Percentiles rank a stretch among this genome's conserved stretches.
Conservation (phyloP, 2,888 invertebrate genomes). For the Ommatoiulus sabulosus region DNA sequence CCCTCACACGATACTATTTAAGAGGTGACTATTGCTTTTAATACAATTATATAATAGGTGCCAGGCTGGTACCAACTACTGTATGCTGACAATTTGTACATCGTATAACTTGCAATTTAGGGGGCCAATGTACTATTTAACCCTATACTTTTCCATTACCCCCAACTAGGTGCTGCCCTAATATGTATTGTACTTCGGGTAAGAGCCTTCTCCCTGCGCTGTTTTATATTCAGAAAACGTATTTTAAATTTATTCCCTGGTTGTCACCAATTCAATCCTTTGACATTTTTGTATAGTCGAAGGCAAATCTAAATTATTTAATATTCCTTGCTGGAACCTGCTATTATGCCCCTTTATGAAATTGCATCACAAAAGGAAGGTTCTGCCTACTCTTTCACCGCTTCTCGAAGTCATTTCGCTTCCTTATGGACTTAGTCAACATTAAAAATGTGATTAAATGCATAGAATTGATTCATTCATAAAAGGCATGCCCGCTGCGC, state of each 20-base stretch:
- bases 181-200: neutral
- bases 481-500: neutral
- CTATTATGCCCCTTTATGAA: conserved; percentile 4
- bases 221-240: conserved; percentile 14
- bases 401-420: neutral
- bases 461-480: neutral
- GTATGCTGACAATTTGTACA: neutral
- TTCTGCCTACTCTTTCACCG: neutral
- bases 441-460: conserved; percentile 40
- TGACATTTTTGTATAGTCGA: conserved; percentile 2
- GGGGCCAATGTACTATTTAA: conserved; percentile 14
- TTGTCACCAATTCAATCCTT: conserved; percentile 29
- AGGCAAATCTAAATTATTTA: neutral
- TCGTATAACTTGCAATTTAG: conserved; percentile 24
- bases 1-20: conserved; percentile 16
- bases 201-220: neutral
- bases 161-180: conserved; percentile 1
- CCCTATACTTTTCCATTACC: conserved; percentile 33
- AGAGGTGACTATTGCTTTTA: conserved; percentile 21
- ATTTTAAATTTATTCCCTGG: conserved; percentile 43
- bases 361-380: neutral
- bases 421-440: neutral
- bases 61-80: neutral
- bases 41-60: neutral
- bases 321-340: conserved; percentile 10